Base-by-base conservation (phyloP, 2,888 invertebrate genomes). In the Pecten maximus region DNA sequence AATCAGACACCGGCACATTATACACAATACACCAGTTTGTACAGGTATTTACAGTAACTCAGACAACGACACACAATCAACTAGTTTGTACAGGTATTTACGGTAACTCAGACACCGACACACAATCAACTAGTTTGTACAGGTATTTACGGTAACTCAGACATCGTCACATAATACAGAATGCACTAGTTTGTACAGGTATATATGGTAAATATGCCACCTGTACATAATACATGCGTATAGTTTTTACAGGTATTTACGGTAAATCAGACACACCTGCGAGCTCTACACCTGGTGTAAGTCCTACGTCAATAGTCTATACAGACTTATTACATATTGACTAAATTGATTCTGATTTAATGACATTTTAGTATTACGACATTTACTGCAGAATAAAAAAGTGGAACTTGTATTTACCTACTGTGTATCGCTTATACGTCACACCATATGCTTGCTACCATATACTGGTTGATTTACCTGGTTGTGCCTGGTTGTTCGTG, bases 291-390 rank as follows among this genome's bases (percentile, higher is more conserved):
- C 74, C 74, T 23, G 74, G 74, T 74, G 74, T 74, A 35, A 35
- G 28, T 35, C 74, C 35, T 4, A 74, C 10, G 35, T 74, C 74
- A 74, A 74, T 28, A 74, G 12, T 74, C 28, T 74, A 35, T 35
- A 74, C 74, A 74, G 74, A 2, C 74, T 74, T 74, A 74, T 74
- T 74, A 74, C 74, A 74, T 74, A 74, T 74, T 2, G 74, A 74
- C 35, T 74, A 74, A 74, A 74, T 74, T 74, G 35, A 35, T 74
- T 35, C 23, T 74, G 74, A 74, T 74, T 74, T 74, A 74, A 74
- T 74, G 74, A 28, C 74, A 23, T 4, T 44, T 44, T 35, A 35
- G 74, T 74, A 23, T 74, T 74, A 35, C 74, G 28, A 6, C 28
- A 74, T 74, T 74, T 35, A 74, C 74, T 35, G 74, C 74, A 74